phyloP scores from a whole-genome alignment of 2,113 vertebrate species.

The Perca flavescens region DNA sequence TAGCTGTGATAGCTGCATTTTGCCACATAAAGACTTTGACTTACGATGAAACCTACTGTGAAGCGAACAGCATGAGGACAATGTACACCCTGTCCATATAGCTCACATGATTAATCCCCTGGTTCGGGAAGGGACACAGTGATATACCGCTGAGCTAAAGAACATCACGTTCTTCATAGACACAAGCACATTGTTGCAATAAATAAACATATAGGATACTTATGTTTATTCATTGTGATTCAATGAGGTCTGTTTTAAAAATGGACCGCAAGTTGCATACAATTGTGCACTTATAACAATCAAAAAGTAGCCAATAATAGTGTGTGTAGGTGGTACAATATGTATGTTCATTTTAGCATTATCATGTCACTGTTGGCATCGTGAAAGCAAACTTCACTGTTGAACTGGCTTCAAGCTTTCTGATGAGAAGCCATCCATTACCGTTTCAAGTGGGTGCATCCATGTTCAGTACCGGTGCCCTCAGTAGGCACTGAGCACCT shows the following conservation, averaged over 20 bases:
- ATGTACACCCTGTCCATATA: constrained; percentile 12
- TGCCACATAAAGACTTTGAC: not conserved
- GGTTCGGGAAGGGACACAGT: not conserved
- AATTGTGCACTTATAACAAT: constrained; percentile 15
- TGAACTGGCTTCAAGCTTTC: not conserved
- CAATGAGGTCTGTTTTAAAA: not conserved
- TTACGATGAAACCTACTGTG: constrained; percentile 2
- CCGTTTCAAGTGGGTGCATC: constrained; percentile 12
- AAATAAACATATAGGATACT: not conserved
- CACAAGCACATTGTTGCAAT: not conserved
- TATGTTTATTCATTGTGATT: not conserved
- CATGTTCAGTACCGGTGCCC: constrained; percentile 18
- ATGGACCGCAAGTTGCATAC: not conserved
- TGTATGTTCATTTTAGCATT: constrained; percentile 45
- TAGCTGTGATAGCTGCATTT: not conserved
- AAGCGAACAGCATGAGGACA: constrained; percentile 24
- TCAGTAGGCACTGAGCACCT: constrained; percentile 29
- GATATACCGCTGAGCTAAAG: not conserved
- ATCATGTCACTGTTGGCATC: constrained; percentile 34
- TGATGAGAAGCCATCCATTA: not conserved
- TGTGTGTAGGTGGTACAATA: constrained; percentile 56
- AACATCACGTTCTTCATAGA: constrained; percentile 8
- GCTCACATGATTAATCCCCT: constrained; percentile 26
- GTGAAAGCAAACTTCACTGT: constrained; percentile 7
- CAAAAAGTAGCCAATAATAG: constrained; percentile 32